Evolutionary conservation across 2,113 vertebrate species (phyloP).

Genomic region (Pseudonaja textilis): DNA sequence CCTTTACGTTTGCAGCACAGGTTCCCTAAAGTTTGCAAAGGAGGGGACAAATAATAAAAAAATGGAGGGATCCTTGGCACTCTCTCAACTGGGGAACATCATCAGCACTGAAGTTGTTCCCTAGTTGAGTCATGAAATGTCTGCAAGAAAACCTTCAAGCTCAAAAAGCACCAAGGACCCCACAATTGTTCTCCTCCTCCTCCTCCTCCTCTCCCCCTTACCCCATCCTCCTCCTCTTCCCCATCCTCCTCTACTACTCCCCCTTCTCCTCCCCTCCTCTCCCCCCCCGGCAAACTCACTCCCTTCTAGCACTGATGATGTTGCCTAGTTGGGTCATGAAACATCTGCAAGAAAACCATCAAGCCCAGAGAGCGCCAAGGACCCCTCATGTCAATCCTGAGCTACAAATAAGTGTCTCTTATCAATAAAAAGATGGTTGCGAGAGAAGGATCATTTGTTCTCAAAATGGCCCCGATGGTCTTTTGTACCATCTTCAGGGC

Average conservation of each 20-base stretch:
- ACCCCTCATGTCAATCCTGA: too few relatives aligned
- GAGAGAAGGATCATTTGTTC: not conserved
- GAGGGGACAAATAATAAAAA: not conserved
- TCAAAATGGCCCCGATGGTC: not conserved
- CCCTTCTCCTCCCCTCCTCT: too few relatives aligned
- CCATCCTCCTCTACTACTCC: too few relatives aligned
- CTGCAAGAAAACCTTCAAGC: not conserved
- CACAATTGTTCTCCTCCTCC: not conserved
- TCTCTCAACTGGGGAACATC: not conserved
- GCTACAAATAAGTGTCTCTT: too few relatives aligned
- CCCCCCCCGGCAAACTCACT: too few relatives aligned
- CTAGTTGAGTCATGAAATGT: not conserved
- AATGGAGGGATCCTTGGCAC: not conserved
- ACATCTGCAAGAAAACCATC: accelerated
- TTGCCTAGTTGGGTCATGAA: too few relatives aligned
- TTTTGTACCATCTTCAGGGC: not conserved
- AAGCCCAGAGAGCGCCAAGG: too few relatives aligned
- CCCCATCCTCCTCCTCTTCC: too few relatives aligned
- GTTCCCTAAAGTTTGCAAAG: not conserved
- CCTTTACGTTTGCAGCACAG: not conserved
- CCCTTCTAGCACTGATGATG: too few relatives aligned
- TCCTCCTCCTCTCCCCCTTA: too few relatives aligned
- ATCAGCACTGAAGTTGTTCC: not conserved
- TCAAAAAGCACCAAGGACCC: not conserved
- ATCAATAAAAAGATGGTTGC: not conserved